phyloP scores from a whole-genome alignment of 2,888 invertebrate species.

The Chaetogeoica ovagalla region DNA sequence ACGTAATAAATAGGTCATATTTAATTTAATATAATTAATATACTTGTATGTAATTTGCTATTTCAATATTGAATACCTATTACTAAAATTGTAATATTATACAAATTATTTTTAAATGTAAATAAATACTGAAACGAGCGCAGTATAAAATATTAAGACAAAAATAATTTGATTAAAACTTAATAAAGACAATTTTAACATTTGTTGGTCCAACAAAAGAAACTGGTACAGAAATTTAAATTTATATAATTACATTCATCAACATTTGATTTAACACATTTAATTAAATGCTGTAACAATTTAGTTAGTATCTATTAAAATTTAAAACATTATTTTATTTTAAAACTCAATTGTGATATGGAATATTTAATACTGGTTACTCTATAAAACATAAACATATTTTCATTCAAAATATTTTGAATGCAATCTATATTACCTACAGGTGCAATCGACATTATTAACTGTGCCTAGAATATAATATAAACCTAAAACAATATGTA shows the following conservation, averaged over 20 bases:
- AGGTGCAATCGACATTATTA: not conserved
- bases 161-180: not conserved
- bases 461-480: constrained; percentile 2
- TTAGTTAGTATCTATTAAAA: constrained; percentile 16
- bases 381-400: constrained; percentile 3
- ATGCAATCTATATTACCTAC: not conserved
- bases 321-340: not conserved
- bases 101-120: no score
- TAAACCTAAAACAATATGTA: not conserved
- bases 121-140: no score
- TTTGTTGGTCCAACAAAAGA: not conserved
- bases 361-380: constrained; percentile 12
- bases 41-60: no score
- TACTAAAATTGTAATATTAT: no score
- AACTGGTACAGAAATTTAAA: not conserved
- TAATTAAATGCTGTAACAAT: constrained; percentile 14
- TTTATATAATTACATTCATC: constrained; percentile 10
- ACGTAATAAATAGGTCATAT: no score
- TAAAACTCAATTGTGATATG: not conserved
- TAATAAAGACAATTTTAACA: not conserved
- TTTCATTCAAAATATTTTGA: not conserved
- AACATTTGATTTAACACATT: constrained; percentile 34
- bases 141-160: no score
- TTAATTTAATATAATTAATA: no score
- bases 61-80: no score